Conservation (phyloP, 2,113 vertebrate genomes). For the Xenus cinereus region DNA sequence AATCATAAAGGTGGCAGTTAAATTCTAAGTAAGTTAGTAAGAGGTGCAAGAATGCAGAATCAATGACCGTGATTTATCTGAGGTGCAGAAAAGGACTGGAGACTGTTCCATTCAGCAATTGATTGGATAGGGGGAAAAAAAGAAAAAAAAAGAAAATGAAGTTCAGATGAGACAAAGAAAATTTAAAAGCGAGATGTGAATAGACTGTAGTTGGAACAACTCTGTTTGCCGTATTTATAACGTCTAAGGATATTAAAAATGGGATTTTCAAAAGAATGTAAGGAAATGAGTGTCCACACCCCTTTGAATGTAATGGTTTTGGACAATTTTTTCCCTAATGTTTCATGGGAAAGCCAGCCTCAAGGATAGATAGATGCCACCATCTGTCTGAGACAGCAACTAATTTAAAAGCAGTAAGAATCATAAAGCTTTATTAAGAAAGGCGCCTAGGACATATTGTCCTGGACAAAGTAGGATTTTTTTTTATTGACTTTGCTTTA, state of each 20-base stretch:
- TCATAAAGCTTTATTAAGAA: conserved; percentile 55
- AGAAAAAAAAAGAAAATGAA: background rate
- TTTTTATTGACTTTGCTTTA: conserved; percentile 1
- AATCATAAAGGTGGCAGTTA: conserved; percentile 58
- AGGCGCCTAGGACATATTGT: conserved; percentile 39
- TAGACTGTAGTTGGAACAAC: conserved; percentile 9
- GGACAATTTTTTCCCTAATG: background rate
- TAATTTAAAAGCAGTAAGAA: conserved; percentile 56
- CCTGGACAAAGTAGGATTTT: background rate
- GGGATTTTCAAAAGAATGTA: conserved; percentile 10
- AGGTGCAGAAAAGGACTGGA: conserved; percentile 46
- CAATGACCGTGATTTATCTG: conserved; percentile 52
- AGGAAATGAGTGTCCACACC: conserved; percentile 29
- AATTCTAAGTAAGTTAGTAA: conserved; percentile 54
- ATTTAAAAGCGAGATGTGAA: conserved; percentile 23
- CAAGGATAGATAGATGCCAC: conserved; percentile 31
- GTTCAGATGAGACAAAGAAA: conserved; percentile 51
- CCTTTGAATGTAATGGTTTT: background rate
- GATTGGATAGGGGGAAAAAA: background rate
- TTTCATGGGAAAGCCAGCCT: conserved; percentile 3
- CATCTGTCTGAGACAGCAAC: conserved; percentile 11
- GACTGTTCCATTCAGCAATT: conserved; percentile 34
- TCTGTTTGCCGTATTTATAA: conserved; percentile 31
- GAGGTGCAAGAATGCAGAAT: conserved; percentile 57
- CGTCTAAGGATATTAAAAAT: conserved; percentile 32